Evolutionary conservation across 1,140 invertebrate genomes (phyloP), one percentile per base, ranked within the genome.

Genomic region (Papilio aristodemus): DNA sequence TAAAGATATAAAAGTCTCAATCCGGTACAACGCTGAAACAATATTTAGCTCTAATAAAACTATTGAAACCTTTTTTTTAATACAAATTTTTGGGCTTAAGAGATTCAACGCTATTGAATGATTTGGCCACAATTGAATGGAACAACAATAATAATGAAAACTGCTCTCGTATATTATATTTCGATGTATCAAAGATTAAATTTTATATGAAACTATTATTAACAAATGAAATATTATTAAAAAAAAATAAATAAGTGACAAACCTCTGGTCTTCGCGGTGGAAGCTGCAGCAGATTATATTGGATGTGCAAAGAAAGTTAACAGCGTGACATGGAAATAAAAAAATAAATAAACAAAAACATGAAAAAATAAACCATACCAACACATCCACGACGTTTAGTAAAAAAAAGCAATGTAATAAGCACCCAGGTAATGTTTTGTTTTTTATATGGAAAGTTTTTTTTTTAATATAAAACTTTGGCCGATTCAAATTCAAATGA

Each of bases 261-360:
- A 69, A 96, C 96, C 95, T 97, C 96, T 80, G 96, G 95, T 93
- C 95, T 96, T 92, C 95, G 94, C 85, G 95, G 95, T 83, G 95
- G 95, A 92, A 95, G 93, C 95, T 95, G 92, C 81, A 78, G 78
- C 83, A 83, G 81, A 67, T 79, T 70, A 74, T 77, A 88, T 86
- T 79, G 75, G 76, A 78, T 77, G 87, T 90, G 87, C 87, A 90
- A 91, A 88, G 73, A 89, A 88, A 89, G 72, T 75, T 73, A 88
- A 92, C 93, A 91, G 92, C 92, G 92, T 92, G 92, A 93, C 93
- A 90, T 89, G 84, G 73, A 90, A 89, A 90, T 79, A 91, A 89
- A 89, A 87, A 84, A 59, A 83, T 76, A 89, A 87, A 83, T 78
- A 77, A 74, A 82, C 84, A 81, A 84, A 87, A 84, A 41, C 19